phyloP scores from a whole-genome alignment of 1,140 invertebrate species.

The Drosophila truncata region DNA sequence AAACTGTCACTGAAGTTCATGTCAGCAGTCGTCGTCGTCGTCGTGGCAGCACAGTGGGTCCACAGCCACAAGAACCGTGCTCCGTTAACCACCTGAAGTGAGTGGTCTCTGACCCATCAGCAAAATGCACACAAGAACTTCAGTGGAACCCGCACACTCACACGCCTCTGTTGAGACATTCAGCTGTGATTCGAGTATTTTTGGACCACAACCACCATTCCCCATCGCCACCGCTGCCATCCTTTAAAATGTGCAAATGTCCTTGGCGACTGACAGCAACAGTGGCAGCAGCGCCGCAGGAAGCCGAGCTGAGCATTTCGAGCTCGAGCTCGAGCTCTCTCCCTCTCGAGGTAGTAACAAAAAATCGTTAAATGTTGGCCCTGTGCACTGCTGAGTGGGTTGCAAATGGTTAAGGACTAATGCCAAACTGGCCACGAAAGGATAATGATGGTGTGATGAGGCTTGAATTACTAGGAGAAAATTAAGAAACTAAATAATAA shows the following conservation, averaged over 20 bases:
- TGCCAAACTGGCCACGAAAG: conserved; percentile 10
- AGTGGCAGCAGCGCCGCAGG: conserved; percentile 38
- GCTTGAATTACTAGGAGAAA: background rate
- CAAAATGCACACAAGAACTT: conserved; percentile 5
- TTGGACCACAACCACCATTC: conserved; percentile 32
- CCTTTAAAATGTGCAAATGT: conserved; percentile 67
- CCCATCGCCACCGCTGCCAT: conserved; percentile 6
- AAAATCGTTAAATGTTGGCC: conserved; percentile 69
- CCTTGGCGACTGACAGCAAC: conserved; percentile 56
- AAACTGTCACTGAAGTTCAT: conserved; percentile 71
- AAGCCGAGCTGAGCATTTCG: no score
- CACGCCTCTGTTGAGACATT: conserved; percentile 13
- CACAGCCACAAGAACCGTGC: background rate
- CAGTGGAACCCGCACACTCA: background rate
- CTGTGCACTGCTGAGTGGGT: conserved; percentile 23
- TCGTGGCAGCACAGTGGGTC: conserved; percentile 31
- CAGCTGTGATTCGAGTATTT: conserved; percentile 41
- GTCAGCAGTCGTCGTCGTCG: conserved; percentile 25
- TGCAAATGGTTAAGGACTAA: conserved; percentile 37
- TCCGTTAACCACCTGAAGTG: conserved; percentile 15
- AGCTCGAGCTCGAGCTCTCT: conserved; percentile 8
- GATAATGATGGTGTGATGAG: background rate
- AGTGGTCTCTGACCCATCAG: conserved; percentile 29
- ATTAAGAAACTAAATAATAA: background rate
- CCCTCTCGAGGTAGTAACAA: conserved; percentile 29